These are phyloP conservation scores for Potamilus streckersoni DNA, from an alignment of 1,140 invertebrate genomes.

Conservation along the genomic window DNA sequence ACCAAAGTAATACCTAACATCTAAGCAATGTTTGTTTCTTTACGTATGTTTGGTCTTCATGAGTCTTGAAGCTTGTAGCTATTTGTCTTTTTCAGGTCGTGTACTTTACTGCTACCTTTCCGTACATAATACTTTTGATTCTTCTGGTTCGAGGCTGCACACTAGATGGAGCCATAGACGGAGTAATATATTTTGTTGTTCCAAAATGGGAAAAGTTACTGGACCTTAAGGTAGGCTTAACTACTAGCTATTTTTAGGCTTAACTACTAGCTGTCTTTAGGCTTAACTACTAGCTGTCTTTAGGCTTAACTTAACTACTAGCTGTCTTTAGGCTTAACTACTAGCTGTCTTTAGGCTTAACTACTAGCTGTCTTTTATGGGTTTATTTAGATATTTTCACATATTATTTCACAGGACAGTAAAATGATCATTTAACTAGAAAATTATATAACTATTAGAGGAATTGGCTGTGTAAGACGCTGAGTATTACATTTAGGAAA, in stretches of 20 bases:
- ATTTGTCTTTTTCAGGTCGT: conserved; percentile 43
- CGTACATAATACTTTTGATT: conserved; percentile 85
- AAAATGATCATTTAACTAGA: too few species aligned
- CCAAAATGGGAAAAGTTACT: conserved; percentile 48
- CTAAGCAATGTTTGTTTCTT: too few species aligned
- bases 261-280: conserved; percentile 8
- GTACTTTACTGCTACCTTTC: conserved; percentile 87
- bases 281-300: not conserved
- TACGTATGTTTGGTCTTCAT: too few species aligned
- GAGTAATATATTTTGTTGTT: conserved; percentile 76
- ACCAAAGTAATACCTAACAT: too few species aligned
- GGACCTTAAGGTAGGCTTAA: conserved; percentile 43
- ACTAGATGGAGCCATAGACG: conserved; percentile 81
- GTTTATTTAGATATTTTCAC: too few species aligned
- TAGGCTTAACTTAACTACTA: not conserved
- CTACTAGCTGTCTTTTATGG: too few species aligned
- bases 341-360: conserved; percentile 14
- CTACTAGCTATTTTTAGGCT: conserved; percentile 17
- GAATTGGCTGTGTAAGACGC: too few species aligned
- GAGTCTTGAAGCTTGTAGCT: too few species aligned
- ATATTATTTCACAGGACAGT: too few species aligned
- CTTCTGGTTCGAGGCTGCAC: conserved; percentile 84
- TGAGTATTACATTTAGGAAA: too few species aligned
- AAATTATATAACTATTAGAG: too few species aligned
- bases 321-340: conserved; percentile 19